Base-by-base conservation (phyloP, 2,797 vertebrate genomes). In the Linurgus olivaceus region DNA sequence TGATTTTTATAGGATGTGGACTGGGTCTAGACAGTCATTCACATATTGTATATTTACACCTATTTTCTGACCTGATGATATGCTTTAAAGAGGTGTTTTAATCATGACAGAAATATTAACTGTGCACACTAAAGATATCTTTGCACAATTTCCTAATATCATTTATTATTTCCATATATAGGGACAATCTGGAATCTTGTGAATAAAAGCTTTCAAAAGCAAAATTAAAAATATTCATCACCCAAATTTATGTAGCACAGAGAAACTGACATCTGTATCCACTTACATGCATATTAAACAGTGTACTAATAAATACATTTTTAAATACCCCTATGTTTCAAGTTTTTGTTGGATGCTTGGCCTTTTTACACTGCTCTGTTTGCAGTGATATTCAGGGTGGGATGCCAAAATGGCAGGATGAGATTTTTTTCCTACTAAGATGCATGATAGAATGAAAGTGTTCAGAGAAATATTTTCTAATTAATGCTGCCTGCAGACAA, bases 221-320 rank as follows among this genome's bases (percentile, higher is more conserved):
- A 96, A 79, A 94, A 93, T 95, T 95, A 94, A 93, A 95, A 91
- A 93, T 93, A 96, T 93, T 91, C 93, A 93, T 94, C 92, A 91
- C 86, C 55, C 88, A 91, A 87, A 94, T 96, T 95, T 93, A 74
- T 91, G 86, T 89, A 91, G 45, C 61, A 48, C 78, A 92, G 84
- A 87, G 74, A 94, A 96, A 92, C 48, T 85, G 84, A 95, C 94
- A 94, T 96, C 95, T 97, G 95, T 88, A 96, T 91, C 96, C 96
- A 96, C 94, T 97, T 95, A 76, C 54, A 90, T 83, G 67, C 75
- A 68, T 91, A 89, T 94, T 82, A 92, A 96, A 86, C 86, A 92
- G 63, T 24, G 78, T 92, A 85, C 78, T 95, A 92, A 96, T 93
- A 97, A 95, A 96, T 83, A 89, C 62, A 68, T 93, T 87, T 96